These are phyloP conservation scores for Anolis apletophallus DNA, from an alignment of 2,797 vertebrate genomes.

Conservation along the genomic window DNA sequence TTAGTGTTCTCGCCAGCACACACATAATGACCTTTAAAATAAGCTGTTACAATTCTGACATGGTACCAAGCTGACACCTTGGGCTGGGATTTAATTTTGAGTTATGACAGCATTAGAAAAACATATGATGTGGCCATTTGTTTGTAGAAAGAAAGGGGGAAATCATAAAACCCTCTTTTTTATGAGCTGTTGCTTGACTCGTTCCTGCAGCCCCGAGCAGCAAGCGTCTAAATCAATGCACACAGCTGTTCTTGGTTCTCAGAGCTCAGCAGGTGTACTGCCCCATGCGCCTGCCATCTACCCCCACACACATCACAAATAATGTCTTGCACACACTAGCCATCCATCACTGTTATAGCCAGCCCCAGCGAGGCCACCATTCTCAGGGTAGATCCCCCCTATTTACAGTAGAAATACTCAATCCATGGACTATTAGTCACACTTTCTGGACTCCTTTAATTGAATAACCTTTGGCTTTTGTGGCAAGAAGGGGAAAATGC, in stretches of 20 bases:
- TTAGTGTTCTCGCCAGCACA: slow-evolving; percentile 65
- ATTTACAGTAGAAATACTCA: slow-evolving; percentile 64
- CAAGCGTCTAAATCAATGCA: slow-evolving; percentile 93
- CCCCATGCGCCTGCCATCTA: slow-evolving; percentile 84
- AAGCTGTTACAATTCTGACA: slow-evolving; percentile 83
- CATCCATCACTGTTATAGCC: slow-evolving; percentile 95
- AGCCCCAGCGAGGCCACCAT: slow-evolving; percentile 80
- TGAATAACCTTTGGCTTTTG: slow-evolving; percentile 80
- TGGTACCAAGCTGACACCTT: slow-evolving; percentile 93
- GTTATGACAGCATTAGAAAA: slow-evolving; percentile 90
- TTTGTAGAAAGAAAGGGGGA: slow-evolving; percentile 84
- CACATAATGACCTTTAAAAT: slow-evolving; percentile 83
- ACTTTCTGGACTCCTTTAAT: slow-evolving; percentile 78
- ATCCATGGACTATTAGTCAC: slow-evolving; percentile 76
- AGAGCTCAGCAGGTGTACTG: slow-evolving; percentile 96
- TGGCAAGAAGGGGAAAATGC: slow-evolving; percentile 54
- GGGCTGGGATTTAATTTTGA: slow-evolving; percentile 89
- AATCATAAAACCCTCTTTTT: slow-evolving; percentile 90
- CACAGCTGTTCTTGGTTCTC: slow-evolving; percentile 96
- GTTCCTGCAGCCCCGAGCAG: slow-evolving; percentile 93
- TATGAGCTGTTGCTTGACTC: slow-evolving; percentile 99
- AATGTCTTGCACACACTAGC: slow-evolving; percentile 91
- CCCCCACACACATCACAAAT: slow-evolving; percentile 93
- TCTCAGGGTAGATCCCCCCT: slow-evolving; percentile 71
- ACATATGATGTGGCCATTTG: slow-evolving; percentile 97